These are phyloP conservation scores for Trissolcus basalis DNA, from an alignment of 1,140 invertebrate species.

Conservation along the genomic window DNA sequence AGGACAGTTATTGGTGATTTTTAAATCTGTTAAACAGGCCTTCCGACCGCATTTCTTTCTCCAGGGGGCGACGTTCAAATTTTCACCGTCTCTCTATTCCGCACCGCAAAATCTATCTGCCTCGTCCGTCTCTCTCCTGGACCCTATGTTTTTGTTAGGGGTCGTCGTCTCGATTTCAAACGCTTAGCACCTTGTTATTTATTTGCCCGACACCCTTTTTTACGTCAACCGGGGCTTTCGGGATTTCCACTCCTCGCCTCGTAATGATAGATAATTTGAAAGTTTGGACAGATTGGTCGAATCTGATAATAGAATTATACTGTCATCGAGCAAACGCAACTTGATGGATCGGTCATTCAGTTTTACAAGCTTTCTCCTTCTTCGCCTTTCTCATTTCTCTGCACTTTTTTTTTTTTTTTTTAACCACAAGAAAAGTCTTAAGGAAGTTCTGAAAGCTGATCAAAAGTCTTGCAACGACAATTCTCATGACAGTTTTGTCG, in stretches of 20 bases:
- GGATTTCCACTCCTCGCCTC: slow-evolving; percentile 12
- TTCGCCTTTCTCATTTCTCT: too few relatives aligned
- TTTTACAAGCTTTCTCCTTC: too few relatives aligned
- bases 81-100: slow-evolving; percentile 17
- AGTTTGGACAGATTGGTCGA: slow-evolving; percentile 27
- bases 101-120: slow-evolving; percentile 18
- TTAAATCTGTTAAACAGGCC: slow-evolving; percentile 77
- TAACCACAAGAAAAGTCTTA: too few relatives aligned
- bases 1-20: slow-evolving; percentile 71
- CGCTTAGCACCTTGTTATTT: slow-evolving; percentile 75
- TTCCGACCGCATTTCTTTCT: slow-evolving; percentile 68
- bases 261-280: slow-evolving; percentile 35
- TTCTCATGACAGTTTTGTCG: too few relatives aligned
- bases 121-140: slow-evolving; percentile 6
- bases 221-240: slow-evolving; percentile 14
- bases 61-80: neutral
- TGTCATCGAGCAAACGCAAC: slow-evolving; percentile 2
- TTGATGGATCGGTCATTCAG: neutral
- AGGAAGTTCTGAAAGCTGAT: too few relatives aligned
- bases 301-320: slow-evolving; percentile 20
- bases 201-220: slow-evolving; percentile 71
- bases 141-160: slow-evolving; percentile 34
- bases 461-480: too few relatives aligned
- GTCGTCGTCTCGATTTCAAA: slow-evolving; percentile 53
- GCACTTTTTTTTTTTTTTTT: too few relatives aligned